These are phyloP conservation scores for Pyxicephalus adspersus DNA, from an alignment of 2,113 vertebrate species.

Conservation along the genomic window DNA sequence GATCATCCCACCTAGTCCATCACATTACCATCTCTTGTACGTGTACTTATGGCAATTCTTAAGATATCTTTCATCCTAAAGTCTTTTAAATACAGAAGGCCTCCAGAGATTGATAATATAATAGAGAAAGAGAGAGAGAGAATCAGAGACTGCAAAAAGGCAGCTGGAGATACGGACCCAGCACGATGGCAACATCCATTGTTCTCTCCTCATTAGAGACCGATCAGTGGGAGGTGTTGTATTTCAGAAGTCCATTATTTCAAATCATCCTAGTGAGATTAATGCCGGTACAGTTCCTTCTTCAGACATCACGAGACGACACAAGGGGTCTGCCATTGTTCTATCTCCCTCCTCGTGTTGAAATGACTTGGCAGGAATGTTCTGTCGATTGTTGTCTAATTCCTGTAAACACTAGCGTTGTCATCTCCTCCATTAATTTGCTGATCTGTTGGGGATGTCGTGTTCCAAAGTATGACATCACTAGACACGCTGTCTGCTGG, in stretches of 20 bases:
- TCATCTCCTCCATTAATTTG: constrained; percentile 31
- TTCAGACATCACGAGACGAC: constrained; percentile 44
- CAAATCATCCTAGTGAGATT: constrained; percentile 48
- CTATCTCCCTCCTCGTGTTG: constrained; percentile 17
- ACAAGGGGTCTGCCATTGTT: constrained; percentile 12
- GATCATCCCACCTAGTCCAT: too few relatives aligned
- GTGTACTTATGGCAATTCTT: too few relatives aligned
- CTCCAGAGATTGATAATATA: too few relatives aligned
- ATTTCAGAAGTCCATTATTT: constrained; percentile 32
- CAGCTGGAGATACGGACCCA: neutral
- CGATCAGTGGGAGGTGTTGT: constrained; percentile 40
- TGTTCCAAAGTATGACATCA: constrained; percentile 41
- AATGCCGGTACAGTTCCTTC: constrained; percentile 37
- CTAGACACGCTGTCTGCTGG: constrained; percentile 6
- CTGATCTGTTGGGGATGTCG: constrained; percentile 9
- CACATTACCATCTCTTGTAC: too few relatives aligned
- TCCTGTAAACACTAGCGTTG: constrained; percentile 41
- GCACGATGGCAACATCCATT: neutral
- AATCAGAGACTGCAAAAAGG: too few relatives aligned
- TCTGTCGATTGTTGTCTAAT: constrained; percentile 32
- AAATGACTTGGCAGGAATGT: constrained; percentile 35
- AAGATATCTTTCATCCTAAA: too few relatives aligned
- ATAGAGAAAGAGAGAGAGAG: too few relatives aligned
- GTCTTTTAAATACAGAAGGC: too few relatives aligned
- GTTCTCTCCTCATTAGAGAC: constrained; percentile 46